Base-by-base conservation (phyloP, 2,888 invertebrate genomes). In the Chloromyia formosa region DNA sequence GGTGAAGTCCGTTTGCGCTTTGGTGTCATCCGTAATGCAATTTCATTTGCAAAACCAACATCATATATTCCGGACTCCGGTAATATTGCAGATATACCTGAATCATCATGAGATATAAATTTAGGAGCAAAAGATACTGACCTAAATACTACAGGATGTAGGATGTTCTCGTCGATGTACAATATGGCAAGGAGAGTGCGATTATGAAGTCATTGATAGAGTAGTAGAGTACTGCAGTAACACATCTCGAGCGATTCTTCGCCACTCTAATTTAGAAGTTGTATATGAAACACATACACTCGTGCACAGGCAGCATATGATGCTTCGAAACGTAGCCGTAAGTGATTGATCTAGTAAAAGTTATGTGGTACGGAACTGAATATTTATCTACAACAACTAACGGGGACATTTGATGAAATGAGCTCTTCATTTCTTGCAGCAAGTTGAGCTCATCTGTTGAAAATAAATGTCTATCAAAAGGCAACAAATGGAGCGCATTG, bases 41-140 rank as follows among this genome's bases (percentile, higher is more conserved):
- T 68, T 68, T 68, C 20, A 68, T 68, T 49, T 49, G 49, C 53
- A 49, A 53, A 68, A 53, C 53, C 66, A n/a, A 49, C 66, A 68
- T 22, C 61, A 49, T 23, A 49, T 49, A 22, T 23, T n/a, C n/a
- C n/a, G n/a, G n/a, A n/a, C n/a, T 22, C 49, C 45, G 49, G 49
- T 49, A 49, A 68, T 68, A n/a, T 49, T 68, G 66, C 66, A 68
- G 66, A 40, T 68, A 20, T 20, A 64, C 40, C 42, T 64, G 64
- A 64, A 45, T 42, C n/a, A 12, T 61, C 61, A 61, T 35, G 35
- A 61, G 27, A 61, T 61, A 61, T 27, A 61, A 22, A 61, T 45
- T 45, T 12, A 64, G 20, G n/a, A 20, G 40, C 35, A 20, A n/a
- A 40, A 62, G 62, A 62, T 62, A 35, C 42, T 64, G 64, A 64